Evolutionary conservation across 2,888 invertebrate species (phyloP).

Genomic region (Nebria brevicollis): DNA sequence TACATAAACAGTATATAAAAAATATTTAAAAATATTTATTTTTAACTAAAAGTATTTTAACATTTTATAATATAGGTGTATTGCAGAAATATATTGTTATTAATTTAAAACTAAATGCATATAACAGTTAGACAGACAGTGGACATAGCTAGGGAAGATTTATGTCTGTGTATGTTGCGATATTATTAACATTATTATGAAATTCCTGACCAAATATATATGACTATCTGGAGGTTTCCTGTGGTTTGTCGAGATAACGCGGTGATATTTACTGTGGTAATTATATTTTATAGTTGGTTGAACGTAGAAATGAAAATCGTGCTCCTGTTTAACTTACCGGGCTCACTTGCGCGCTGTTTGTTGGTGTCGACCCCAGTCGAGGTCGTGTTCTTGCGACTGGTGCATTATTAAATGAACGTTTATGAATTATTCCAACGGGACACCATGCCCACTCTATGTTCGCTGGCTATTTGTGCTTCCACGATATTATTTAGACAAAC

Average conservation of each 20-base stretch:
- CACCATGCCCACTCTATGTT: background rate
- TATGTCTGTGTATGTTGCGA: too few relatives aligned
- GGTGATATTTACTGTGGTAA: background rate
- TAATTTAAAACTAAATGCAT: too few relatives aligned
- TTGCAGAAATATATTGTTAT: too few relatives aligned
- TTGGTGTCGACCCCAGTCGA: background rate
- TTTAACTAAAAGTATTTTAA: too few relatives aligned
- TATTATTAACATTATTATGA: background rate
- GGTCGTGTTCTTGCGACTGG: background rate
- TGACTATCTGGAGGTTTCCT: background rate
- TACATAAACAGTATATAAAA: too few relatives aligned
- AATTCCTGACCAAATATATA: background rate
- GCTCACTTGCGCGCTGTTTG: background rate
- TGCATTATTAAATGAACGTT: constrained; percentile 1
- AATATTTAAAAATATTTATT: too few relatives aligned
- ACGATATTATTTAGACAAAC: background rate
- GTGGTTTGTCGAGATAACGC: background rate
- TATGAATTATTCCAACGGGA: constrained; percentile 1
- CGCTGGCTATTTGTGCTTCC: background rate
- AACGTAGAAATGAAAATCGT: background rate
- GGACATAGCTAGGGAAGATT: too few relatives aligned
- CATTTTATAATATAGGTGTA: too few relatives aligned
- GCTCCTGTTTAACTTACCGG: background rate
- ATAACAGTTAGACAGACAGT: too few relatives aligned
- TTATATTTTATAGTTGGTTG: constrained; percentile 1